Evolutionary conservation across 2,888 invertebrate species (phyloP).

Genomic region (Melitaea athalia): DNA sequence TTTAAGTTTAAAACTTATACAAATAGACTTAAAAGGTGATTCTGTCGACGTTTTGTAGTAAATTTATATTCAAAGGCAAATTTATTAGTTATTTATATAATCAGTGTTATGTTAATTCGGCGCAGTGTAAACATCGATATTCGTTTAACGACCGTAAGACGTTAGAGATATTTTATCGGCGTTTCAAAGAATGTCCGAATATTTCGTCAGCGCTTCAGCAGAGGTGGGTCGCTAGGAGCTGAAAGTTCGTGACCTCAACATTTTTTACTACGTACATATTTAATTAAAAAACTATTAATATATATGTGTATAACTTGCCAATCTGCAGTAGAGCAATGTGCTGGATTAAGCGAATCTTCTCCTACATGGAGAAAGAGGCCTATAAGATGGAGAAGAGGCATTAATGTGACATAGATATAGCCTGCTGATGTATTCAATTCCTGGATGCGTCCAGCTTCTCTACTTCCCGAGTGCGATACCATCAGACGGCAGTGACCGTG

Average conservation of each 20-base stretch:
- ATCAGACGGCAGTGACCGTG: neutral
- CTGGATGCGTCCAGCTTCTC: neutral
- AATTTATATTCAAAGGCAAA: conserved; percentile 6
- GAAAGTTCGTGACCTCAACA: neutral
- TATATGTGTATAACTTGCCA: no score
- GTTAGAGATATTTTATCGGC: conserved; percentile 8
- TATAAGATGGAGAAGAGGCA: no score
- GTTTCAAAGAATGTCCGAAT: conserved; percentile 6
- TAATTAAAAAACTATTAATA: no score
- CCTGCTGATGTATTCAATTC: neutral
- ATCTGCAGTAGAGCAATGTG: no score
- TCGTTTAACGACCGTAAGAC: conserved; percentile 5
- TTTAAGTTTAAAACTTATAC: conserved; percentile 1
- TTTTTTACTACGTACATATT: no score
- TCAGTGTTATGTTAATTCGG: neutral
- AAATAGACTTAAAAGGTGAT: conserved; percentile 3
- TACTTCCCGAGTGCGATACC: neutral
- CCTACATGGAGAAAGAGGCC: no score
- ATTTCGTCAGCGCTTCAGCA: conserved; percentile 1
- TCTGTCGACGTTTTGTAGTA: neutral
- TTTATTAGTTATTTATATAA: conserved; percentile 10
- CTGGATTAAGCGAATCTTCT: no score
- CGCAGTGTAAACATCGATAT: conserved; percentile 10
- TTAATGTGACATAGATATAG: neutral
- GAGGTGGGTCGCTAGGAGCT: neutral